These are phyloP conservation scores for Nemoura dubitans DNA, from an alignment of 2,888 invertebrate species.

Conservation along the genomic window DNA sequence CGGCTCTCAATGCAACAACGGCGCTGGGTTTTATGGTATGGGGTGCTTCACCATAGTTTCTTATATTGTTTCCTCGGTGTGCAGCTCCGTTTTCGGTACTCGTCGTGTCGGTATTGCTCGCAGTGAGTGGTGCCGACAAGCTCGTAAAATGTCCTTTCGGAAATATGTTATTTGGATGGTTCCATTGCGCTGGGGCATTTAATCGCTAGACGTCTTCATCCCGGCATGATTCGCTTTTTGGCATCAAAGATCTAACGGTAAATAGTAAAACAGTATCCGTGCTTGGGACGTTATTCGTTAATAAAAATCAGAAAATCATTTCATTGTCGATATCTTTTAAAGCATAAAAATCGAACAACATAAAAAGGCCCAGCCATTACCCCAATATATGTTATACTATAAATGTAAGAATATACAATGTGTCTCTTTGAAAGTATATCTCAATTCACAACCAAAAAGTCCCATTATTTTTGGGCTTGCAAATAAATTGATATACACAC, in stretches of 20 bases:
- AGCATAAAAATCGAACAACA: too few species aligned
- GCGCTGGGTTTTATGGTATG: neutral
- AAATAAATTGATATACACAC: neutral
- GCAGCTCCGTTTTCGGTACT: neutral
- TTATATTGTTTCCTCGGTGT: neutral
- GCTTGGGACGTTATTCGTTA: too few species aligned
- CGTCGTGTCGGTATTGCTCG: neutral
- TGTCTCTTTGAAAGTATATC: too few species aligned
- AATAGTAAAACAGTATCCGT: too few species aligned
- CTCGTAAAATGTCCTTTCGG: neutral
- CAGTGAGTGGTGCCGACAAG: neutral
- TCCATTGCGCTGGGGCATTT: neutral
- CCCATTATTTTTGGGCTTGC: too few species aligned
- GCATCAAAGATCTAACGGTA: neutral
- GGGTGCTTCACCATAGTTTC: neutral
- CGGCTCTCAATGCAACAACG: too few species aligned
- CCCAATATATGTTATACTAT: too few species aligned
- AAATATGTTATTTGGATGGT: neutral
- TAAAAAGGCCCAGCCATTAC: too few species aligned
- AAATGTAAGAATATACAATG: too few species aligned
- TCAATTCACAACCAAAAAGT: too few species aligned
- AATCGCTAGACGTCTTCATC: neutral
- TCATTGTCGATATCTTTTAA: too few species aligned
- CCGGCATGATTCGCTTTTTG: neutral
- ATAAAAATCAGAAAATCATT: too few species aligned